Evolutionary conservation across 2,113 vertebrate genomes (phyloP), one percentile per base, ranked within the genome.

Genomic region (Apteryx owenii): DNA sequence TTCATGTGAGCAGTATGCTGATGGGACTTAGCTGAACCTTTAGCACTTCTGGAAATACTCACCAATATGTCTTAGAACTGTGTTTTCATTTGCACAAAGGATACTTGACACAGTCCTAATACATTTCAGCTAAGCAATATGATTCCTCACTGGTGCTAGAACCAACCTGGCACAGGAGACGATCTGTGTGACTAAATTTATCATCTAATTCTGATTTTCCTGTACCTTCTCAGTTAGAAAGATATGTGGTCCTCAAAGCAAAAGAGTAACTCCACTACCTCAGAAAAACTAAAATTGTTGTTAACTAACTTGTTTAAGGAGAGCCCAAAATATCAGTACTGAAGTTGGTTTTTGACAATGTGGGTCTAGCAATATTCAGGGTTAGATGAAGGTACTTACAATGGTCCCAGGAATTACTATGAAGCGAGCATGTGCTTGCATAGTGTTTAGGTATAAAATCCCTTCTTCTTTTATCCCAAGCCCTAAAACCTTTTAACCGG

Each of bases 311-410:
- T 61, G 62, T 46, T 13, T 23, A 26, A 76, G 69, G 38, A 29
- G 33, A 64, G 40, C 29, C 66, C 61, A 26, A 29, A 71, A 51
- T 0, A 72, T 31, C 23, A 60, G 62, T 15, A 36, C 7, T 19
- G 46, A 33, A 46, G 9, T 21, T 85, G 61, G 7, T 1, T 31
- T 81, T 65, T 19, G 36, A 12, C 71, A 28, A 29, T 26, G 17
- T 0, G 0, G 48, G 15, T 73, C n/a, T 53, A 1, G 5, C 40
- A 14, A 1, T 11, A 3, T 3, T 7, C 85, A 53, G 80, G 46
- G 7, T 50, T 15, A 60, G 31, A 73, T 31, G 23, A 72, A 54
- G 28, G 56, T 22, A 44, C 28, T 12, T 81, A n/a, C 8, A 66
- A 4, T 15, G 64, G 69, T 81, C 40, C 56, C 23, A 56, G 89